Evolutionary conservation across 2,888 invertebrate species (phyloP), one percentile per base, ranked within the genome.

Genomic region (Cremastinae sp.): DNA sequence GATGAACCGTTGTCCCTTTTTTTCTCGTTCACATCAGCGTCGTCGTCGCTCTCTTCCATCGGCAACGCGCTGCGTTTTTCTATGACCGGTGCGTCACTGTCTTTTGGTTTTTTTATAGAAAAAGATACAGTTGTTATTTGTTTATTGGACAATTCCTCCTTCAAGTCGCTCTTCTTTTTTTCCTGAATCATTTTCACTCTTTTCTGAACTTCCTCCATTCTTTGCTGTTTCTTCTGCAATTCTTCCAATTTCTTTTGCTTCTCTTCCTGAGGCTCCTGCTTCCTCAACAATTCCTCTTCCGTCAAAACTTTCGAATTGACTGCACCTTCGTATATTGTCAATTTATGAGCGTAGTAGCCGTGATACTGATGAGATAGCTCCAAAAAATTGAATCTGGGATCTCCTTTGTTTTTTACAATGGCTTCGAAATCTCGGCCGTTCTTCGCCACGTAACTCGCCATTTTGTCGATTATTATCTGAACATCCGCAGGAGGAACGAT

Each of bases 351-450:
- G 86, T 98, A 99, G 88, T 96, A 98, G 0, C 93, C 92, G 89
- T 97, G 93, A 87, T 94, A 96, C 65, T 93, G 92, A 88, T 98
- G 95, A 1, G 91, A 92, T 0, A 94, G 91, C 76, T 96, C 93
- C 0, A 99, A 90, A 89, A 99, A 99, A 20, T 94, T 94, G 89
- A 99, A 98, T 37, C 98, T 91, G 0, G 95, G 93, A 88, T 98
- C 98, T 64, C 94, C 94, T 86, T 96, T 96, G 1, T 94, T 93
- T 82, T 94, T 94, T 8, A 97, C 95, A 22, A 96, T 95, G 39
- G 95, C 94, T 83, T 99, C 98, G 87, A 99, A 98, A 84, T 96
- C 96, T 68, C 94, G 93, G 0, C 99, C 99, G 90, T 98, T 98
- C 83, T 97, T 96, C 0, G 97, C 96, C 0, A 99, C 98, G 89